Evolutionary conservation across 2,888 invertebrate genomes (phyloP).

Genomic region (Pelosia muscerda): DNA sequence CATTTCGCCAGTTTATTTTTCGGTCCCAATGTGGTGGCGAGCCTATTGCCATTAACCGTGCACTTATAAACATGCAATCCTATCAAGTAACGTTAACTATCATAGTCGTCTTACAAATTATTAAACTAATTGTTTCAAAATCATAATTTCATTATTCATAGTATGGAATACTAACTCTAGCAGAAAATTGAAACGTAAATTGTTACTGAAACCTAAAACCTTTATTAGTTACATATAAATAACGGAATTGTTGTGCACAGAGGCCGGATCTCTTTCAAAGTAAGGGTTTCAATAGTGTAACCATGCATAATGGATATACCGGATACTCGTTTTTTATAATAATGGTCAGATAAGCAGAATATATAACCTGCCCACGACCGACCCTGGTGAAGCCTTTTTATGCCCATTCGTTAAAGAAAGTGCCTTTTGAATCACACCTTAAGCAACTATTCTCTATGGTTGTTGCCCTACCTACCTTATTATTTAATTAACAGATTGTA

Average conservation of each 20-base stretch:
- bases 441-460: not conserved
- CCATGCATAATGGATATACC: slow-evolving; percentile 13
- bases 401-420: not conserved
- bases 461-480: not conserved
- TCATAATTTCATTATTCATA: slow-evolving; percentile 8
- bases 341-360: not conserved
- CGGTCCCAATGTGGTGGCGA: too few relatives aligned
- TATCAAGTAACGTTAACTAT: too few relatives aligned
- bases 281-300: slow-evolving; percentile 27
- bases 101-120: too few relatives aligned
- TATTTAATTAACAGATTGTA: too few relatives aligned
- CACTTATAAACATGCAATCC: too few relatives aligned
- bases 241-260: slow-evolving; percentile 20
- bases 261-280: slow-evolving; percentile 39
- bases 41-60: too few relatives aligned
- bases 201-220: slow-evolving; percentile 27
- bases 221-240: slow-evolving; percentile 36
- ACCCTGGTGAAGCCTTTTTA: not conserved
- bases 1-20: too few relatives aligned
- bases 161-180: not conserved
- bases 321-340: slow-evolving; percentile 24
- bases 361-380: not conserved
- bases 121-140: too few relatives aligned
- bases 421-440: not conserved
- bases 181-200: slow-evolving; percentile 11